phyloP scores from a whole-genome alignment of 1,140 invertebrate species.

The Philotrypesis tridentata region DNA sequence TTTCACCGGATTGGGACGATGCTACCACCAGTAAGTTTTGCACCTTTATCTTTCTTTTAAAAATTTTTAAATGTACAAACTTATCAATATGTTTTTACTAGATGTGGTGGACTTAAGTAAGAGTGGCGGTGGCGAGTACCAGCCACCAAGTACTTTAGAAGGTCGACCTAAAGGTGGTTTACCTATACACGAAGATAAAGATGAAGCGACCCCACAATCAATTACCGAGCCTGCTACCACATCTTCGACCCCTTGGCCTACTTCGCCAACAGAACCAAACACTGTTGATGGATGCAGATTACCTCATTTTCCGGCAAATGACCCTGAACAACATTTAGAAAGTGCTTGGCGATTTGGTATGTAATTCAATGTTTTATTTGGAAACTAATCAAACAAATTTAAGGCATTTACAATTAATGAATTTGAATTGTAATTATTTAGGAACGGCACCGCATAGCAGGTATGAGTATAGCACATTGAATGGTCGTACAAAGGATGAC shows the following conservation, averaged over 20 bases:
- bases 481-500: conserved; percentile 77
- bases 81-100: conserved; percentile 2
- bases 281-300: conserved; percentile 64
- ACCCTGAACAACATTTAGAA: conserved; percentile 59
- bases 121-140: background rate
- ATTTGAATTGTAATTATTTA: conserved; percentile 51
- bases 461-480: conserved; percentile 80
- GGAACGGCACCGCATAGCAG: conserved; percentile 79
- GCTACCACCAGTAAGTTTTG: background rate
- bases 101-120: conserved; percentile 24
- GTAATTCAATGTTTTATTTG: conserved; percentile 7
- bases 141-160: conserved; percentile 3
- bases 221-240: conserved; percentile 37
- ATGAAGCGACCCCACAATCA: conserved; percentile 39
- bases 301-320: conserved; percentile 65
- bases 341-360: conserved; percentile 74
- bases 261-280: conserved; percentile 49
- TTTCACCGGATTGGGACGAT: background rate
- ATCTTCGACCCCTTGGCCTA: background rate
- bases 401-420: no score
- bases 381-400: background rate
- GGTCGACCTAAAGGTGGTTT: background rate
- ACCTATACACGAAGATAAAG: background rate
- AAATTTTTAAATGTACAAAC: background rate
- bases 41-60: background rate